Conservation (phyloP, 2,113 vertebrate genomes). For the Xiphophorus maculatus region DNA sequence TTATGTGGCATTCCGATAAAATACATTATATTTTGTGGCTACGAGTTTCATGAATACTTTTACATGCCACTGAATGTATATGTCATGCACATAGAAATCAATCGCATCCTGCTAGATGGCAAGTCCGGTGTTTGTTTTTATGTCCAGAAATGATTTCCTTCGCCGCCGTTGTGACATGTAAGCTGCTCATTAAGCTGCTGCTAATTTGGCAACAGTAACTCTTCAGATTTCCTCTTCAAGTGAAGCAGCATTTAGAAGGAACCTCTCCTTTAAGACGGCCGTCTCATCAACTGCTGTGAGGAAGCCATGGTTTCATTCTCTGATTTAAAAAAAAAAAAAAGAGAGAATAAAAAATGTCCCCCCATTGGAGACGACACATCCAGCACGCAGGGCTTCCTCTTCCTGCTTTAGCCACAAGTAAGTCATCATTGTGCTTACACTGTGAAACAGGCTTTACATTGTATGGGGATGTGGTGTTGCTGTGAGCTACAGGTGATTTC, state of each 20-base stretch:
- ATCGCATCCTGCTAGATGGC: too few relatives aligned
- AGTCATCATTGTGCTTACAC: neutral
- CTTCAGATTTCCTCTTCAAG: conserved; percentile 11
- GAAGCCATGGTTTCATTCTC: conserved; percentile 54
- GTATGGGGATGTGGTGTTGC: conserved; percentile 8
- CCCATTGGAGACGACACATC: conserved; percentile 37
- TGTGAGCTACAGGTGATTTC: conserved; percentile 38
- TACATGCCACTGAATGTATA: too few relatives aligned
- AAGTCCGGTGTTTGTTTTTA: too few relatives aligned
- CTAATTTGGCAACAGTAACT: conserved; percentile 4
- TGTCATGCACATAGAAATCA: too few relatives aligned
- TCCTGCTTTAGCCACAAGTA: conserved; percentile 6
- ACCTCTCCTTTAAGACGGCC: conserved; percentile 6
- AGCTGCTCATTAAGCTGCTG: neutral
- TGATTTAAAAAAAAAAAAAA: conserved; percentile 46
- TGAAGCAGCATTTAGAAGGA: conserved; percentile 21
- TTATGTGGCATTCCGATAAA: too few relatives aligned
- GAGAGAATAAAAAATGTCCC: too few relatives aligned
- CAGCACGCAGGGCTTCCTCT: conserved; percentile 25
- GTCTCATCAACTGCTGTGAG: conserved; percentile 43
- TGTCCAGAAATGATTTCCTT: neutral
- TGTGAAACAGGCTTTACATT: conserved; percentile 31
- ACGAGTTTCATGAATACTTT: too few relatives aligned
- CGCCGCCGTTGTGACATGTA: neutral
- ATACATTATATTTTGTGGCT: too few relatives aligned